Base-by-base conservation (phyloP, 2,888 invertebrate genomes). In the Dusona sp. region DNA sequence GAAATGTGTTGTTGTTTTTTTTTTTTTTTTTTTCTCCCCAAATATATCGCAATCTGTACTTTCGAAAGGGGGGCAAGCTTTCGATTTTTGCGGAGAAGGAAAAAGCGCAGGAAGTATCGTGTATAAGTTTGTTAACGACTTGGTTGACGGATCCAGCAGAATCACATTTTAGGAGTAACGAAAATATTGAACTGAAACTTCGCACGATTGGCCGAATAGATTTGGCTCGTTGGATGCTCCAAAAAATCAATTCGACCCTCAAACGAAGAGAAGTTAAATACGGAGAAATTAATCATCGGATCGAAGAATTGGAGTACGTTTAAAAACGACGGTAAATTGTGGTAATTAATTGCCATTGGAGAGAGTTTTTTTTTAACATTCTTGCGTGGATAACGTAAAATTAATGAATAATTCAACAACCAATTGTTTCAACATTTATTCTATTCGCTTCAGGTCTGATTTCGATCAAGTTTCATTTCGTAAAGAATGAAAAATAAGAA, bases 301-400 rank as follows among this genome's bases (percentile, higher is more conserved):
- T 70, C 72, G 84, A 84, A 84, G 79, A 85, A 87, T 68, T 80
- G 88, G 85, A 86, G 88, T 88, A 88, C 88, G 88, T 88, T 88
- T 81, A 51, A 81, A 42, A 81, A 79, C 83, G 83, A 83, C 79
- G 85, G 85, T 86, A 86, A 86, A 86, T 83, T 86, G 73, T 74
- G 73, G 67, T 70, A 68, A 54, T 75, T 70, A 13, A 74, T 72
- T 75, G 78, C 61, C 70, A 79, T 72, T 83, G 75, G 74, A 73
- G 75, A 61, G 42, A 64, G 78, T 75, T 83, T 78, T 57, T 72
- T 7, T 45, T 42, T 36, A 13, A 9, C 13, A 64, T 75, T 13
- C 51, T 13, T 75, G 45, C 42, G 25, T 29, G 11, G 8, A 54
- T 48, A 70, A 0, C 19, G 0, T 25, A 13, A 8, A 11, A 54